phyloP scores from a whole-genome alignment of 2,113 vertebrate species.

The Reinhardtius hippoglossoides region DNA sequence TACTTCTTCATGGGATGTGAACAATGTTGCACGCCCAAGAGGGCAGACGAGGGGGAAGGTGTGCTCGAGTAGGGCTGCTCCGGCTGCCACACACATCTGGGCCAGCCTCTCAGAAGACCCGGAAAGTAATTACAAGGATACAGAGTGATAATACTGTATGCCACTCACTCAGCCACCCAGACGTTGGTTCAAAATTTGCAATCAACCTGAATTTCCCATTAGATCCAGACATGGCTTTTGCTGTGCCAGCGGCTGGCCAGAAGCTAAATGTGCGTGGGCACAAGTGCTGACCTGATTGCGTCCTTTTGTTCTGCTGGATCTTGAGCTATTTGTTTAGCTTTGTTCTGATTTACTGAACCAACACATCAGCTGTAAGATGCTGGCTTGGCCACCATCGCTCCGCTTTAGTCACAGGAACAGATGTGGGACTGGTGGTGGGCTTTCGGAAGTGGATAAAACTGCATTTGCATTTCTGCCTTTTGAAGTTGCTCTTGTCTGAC shows the following conservation, averaged over 20 bases:
- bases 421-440: constrained; percentile 17
- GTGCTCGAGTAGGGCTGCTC: constrained; percentile 25
- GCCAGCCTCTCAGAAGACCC: constrained; percentile 60
- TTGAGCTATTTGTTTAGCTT: constrained; percentile 46
- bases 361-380: constrained; percentile 26
- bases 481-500: constrained; percentile 71
- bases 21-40: constrained; percentile 25
- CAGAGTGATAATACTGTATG: constrained; percentile 76
- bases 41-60: constrained; percentile 42
- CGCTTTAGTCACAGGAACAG: constrained; percentile 38
- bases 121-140: constrained; percentile 78
- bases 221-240: constrained; percentile 51
- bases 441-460: constrained; percentile 51
- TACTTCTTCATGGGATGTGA: constrained; percentile 30
- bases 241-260: constrained; percentile 34
- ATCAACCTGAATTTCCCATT: constrained; percentile 70
- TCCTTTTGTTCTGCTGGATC: constrained; percentile 35
- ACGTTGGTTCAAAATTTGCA: constrained; percentile 59
- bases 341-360: constrained; percentile 54
- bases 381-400: not conserved
- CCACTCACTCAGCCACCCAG: constrained; percentile 63
- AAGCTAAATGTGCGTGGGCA: constrained; percentile 25
- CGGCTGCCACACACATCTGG: constrained; percentile 47
- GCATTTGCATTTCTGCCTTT: constrained; percentile 53
- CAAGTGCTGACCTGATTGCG: constrained; percentile 30